Percentiles rank a stretch among this genome's conserved stretches.
These are phyloP conservation scores for Corythoichthys haematopterus DNA, from an alignment of 2,113 vertebrate species.

Conservation along the genomic window DNA sequence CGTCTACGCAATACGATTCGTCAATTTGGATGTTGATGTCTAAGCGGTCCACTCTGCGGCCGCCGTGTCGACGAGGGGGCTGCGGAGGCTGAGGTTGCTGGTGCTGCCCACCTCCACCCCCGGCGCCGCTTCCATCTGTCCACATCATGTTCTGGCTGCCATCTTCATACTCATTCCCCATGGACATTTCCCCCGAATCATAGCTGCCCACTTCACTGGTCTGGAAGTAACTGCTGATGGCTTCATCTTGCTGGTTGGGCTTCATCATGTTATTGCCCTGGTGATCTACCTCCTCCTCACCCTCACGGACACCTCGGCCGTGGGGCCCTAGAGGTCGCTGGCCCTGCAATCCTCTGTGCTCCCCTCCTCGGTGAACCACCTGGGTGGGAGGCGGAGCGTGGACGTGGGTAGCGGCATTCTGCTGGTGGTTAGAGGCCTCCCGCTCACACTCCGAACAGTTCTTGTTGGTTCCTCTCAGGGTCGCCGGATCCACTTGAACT, in stretches of 20 bases:
- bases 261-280: conserved; percentile 67
- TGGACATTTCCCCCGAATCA: conserved; percentile 73
- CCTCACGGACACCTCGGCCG: conserved; percentile 43
- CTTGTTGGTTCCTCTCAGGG: conserved; percentile 73
- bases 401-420: conserved; percentile 38
- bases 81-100: conserved; percentile 55
- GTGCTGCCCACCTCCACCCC: conserved; percentile 48
- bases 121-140: conserved; percentile 65
- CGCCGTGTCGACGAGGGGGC: conserved; percentile 59
- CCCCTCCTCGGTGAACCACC: conserved; percentile 53
- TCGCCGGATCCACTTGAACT: conserved; percentile 83
- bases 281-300: conserved; percentile 65
- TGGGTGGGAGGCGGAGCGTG: conserved; percentile 56
- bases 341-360: conserved; percentile 55
- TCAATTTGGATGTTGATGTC: conserved; percentile 98
- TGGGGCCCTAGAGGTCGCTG: conserved; percentile 56
- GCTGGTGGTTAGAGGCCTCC: conserved; percentile 59
- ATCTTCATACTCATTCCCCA: conserved; percentile 75
- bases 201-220: conserved; percentile 71
- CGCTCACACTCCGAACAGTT: conserved; percentile 69
- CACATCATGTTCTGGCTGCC: conserved; percentile 69
- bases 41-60: conserved; percentile 88
- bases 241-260: conserved; percentile 63
- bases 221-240: conserved; percentile 77
- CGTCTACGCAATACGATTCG: conserved; percentile 93